Base-by-base conservation (phyloP, 2,797 vertebrate species). In the Oreonectes daqikongensis region DNA sequence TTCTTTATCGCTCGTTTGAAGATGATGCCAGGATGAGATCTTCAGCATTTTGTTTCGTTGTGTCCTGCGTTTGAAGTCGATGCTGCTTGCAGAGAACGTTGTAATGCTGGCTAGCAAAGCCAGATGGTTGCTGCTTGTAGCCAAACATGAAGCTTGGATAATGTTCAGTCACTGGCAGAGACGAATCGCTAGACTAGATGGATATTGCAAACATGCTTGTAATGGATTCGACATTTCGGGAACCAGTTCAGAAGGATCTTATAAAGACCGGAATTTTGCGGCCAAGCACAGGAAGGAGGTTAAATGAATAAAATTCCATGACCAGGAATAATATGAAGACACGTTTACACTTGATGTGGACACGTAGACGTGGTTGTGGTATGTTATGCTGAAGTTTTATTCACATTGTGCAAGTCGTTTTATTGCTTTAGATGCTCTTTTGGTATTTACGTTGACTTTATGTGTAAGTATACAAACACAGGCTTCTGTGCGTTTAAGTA, bases 121-220 rank as follows among this genome's bases (percentile, higher is more conserved):
- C 92, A 93, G 92, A 93, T 93, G 91, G 92, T 88, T 82, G 83
- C 87, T 79, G 83, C 88, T 90, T 90, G 89, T 91, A 89, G 91
- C 91, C 92, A 93, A 91, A 92, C 90, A 91, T 83, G 84, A 83
- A 82, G 81, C 88, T 92, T 90, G 90, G 92, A 91, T 90, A 86
- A 89, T 86, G 88, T 90, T 90, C 89, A 92, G 90, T 89, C 77
- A 61, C 86, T 92, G 92, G 92, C 91, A 89, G 79, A 83, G 81
- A 85, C 85, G 89, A 84, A 84, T 35, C 60, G 79, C 71, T 87
- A 86, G 89, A 87, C 89, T 85, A 86, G 90, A 92, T 89, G 90
- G 89, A 91, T 92, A 91, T 91, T 90, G 90, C 89, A 88, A 91
- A 91, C 89, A 88, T 82, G 89, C 88, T 92, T 89, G 90, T 91